Conservation (phyloP, 2,113 vertebrate species). For the Sterna hirundo region DNA sequence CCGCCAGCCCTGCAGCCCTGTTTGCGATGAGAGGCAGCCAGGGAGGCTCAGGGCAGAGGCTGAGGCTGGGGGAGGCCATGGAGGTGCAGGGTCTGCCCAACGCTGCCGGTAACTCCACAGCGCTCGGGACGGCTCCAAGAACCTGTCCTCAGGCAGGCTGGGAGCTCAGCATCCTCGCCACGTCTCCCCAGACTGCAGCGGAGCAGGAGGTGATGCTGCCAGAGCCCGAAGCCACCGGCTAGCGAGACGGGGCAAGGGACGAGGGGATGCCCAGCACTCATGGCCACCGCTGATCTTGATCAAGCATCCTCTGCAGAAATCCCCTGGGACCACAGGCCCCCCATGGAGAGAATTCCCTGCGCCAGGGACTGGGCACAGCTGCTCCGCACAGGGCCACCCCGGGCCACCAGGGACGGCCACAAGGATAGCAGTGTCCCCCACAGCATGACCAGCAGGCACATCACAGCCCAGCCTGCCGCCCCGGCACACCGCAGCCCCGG, state of each 20-base stretch:
- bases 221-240: accelerated
- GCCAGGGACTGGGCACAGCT: not conserved
- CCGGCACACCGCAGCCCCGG: not conserved
- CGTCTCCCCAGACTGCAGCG: accelerated
- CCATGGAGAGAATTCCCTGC: not conserved
- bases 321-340: not conserved
- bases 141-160: not conserved
- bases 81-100: not conserved
- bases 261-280: not conserved
- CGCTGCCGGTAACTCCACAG: not conserved
- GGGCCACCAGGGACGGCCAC: accelerated
- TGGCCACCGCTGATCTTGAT: accelerated
- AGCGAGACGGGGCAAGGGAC: not conserved
- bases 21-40: not conserved
- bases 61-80: not conserved
- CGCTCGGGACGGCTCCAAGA: accelerated
- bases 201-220: not conserved
- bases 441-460: accelerated
- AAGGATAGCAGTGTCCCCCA: not conserved
- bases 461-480: not conserved
- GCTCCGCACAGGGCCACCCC: not conserved
- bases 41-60: not conserved
- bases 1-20: not conserved
- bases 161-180: not conserved
- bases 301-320: not conserved